Base-by-base conservation (phyloP, 2,113 vertebrate genomes). In the Dunckerocampus dactyliophorus region DNA sequence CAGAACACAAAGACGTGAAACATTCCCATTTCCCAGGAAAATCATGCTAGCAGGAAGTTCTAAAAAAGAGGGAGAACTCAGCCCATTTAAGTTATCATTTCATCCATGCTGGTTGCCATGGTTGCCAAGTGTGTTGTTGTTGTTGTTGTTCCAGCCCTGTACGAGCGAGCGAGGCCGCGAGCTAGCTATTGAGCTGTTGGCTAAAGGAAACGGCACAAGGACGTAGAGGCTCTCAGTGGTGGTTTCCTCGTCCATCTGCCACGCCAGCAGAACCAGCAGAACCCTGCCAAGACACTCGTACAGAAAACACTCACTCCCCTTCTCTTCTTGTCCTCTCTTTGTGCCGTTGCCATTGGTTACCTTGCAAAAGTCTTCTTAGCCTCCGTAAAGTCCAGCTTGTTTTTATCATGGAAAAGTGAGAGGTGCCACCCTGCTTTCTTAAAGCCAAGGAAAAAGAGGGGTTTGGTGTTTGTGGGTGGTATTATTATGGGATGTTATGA, bases 341-440 rank as follows among this genome's bases (percentile, higher is more conserved):
- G 55, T 69, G 39, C 67, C 67, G 88, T 90, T 91, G 85, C 88
- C 72, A 86, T 88, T 89, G 87, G 89, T 87, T 85, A 91, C 88
- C 80, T 83, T 69, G 66, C 67, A 69, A 15, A 77, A 75, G 82
- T 79, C 59, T 67, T 86, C 85, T 84, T 85, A 77, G 83, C 81
- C 73, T 80, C 80, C 78, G 73, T 88, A 81, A 86, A 81, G 71
- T 75, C 63, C 78, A 62, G 65, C 78, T 72, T 83, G 82, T 88
- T 88, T 85, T 88, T 85, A 65, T 84, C 57, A 53, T 77, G 53
- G 55, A 80, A 72, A 68, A 71, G 69, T 56, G n/a, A 63, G 62
- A 67, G 69, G 63, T 37, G 0, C 50, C 45, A 17, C 47, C 72
- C 51, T 37, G 34, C 58, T 61, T 65, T 56, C 68, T 63, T n/a